Base-by-base conservation (phyloP, 2,797 vertebrate species). In the Fundulus diaphanus region DNA sequence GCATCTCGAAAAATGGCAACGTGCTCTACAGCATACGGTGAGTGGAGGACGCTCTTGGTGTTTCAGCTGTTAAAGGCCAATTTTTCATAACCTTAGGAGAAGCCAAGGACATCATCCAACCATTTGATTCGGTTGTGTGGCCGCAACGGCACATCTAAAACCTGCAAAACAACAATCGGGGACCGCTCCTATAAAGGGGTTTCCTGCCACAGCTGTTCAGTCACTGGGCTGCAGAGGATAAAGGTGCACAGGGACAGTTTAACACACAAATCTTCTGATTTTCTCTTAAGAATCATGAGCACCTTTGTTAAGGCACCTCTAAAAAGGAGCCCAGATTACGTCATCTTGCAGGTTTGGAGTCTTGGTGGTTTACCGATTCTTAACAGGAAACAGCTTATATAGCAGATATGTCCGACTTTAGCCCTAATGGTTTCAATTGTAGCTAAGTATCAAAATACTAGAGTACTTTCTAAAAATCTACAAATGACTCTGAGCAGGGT, bases 1-100 rank as follows among this genome's bases (percentile, higher is more conserved):
- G 98, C 79, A 99, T 99, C 91, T 98, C 97, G 46, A 96, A 97
- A 85, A 99, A 97, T 0, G 98, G 98, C 76, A 98, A 99, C 0
- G 98, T 99, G 68, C 97, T 99, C 74, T 99, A 99, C 93, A 99
- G 97, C 90, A 99, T 99, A 94, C 95, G 98, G 98, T 99, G 48
- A 91, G 84, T 29, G 27, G 42, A 29, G 46, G 46, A 37, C 0
- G 22, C 1, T n/a, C 12, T 51, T 49, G 15, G 44, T 40, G 37
- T 70, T 22, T 66, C 63, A n/a, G 22, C 24, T 1, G 24, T 42
- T 66, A 63, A 63, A 63, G 22, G 33, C 24, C 37, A 42, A n/a
- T n/a, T n/a, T n/a, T n/a, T n/a, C n/a, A n/a, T n/a, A n/a, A n/a
- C n/a, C n/a, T n/a, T n/a, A n/a, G n/a, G n/a, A n/a, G n/a, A n/a